These are phyloP conservation scores for Onychomys arenicola DNA, from an alignment of 2,797 vertebrate species.

Conservation along the genomic window DNA sequence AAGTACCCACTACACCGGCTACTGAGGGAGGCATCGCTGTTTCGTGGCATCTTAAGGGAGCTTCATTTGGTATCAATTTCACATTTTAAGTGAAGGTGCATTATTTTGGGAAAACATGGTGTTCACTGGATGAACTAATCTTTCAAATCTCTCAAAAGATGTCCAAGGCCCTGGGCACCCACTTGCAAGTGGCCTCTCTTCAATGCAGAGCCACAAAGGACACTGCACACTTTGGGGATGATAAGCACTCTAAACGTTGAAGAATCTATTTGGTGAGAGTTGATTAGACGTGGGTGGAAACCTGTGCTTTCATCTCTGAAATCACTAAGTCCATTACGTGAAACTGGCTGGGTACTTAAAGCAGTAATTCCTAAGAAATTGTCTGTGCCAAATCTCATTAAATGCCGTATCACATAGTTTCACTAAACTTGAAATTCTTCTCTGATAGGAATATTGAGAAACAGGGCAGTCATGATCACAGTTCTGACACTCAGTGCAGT, in stretches of 20 bases:
- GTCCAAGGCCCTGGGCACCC: slow-evolving; percentile 57
- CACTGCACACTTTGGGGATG: neutral
- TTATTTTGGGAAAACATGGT: slow-evolving; percentile 81
- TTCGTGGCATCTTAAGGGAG: slow-evolving; percentile 82
- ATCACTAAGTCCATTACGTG: slow-evolving; percentile 45
- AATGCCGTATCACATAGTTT: neutral
- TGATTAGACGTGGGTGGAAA: slow-evolving; percentile 16
- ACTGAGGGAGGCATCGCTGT: slow-evolving; percentile 81
- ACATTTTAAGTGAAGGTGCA: slow-evolving; percentile 81
- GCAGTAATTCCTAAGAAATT: slow-evolving; percentile 70
- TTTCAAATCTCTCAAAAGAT: slow-evolving; percentile 76
- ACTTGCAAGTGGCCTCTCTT: slow-evolving; percentile 64
- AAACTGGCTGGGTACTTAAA: slow-evolving; percentile 7
- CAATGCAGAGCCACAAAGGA: slow-evolving; percentile 10
- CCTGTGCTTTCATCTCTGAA: slow-evolving; percentile 57
- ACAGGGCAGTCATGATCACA: neutral
- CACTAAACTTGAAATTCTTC: slow-evolving; percentile 55
- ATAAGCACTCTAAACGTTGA: slow-evolving; percentile 20
- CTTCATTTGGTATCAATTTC: slow-evolving; percentile 86
- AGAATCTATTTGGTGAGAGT: slow-evolving; percentile 49
- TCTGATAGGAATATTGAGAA: slow-evolving; percentile 18
- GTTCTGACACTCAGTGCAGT: neutral
- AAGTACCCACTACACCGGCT: slow-evolving; percentile 89
- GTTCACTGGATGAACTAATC: slow-evolving; percentile 69
- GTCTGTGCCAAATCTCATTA: slow-evolving; percentile 65